Evolutionary conservation across 1,140 invertebrate species (phyloP), one percentile per base, ranked within the genome.

Genomic region (Odontomachus brunneus): DNA sequence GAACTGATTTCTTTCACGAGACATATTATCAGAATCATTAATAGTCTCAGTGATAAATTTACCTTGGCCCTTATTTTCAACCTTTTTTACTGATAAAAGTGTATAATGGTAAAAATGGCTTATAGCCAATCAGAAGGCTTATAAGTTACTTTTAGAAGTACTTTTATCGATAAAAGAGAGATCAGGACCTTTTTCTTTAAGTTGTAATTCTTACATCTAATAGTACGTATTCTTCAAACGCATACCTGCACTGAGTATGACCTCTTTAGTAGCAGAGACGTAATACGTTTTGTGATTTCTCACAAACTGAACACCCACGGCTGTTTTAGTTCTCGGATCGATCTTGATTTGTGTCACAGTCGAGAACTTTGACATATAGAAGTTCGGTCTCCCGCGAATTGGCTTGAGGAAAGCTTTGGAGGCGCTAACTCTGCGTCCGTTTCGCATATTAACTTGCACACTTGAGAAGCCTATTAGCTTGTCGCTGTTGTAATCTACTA

Each of bases 351-450:
- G 96, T 0, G 95, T 97, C 0, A 96, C 95, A 24, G 95, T 95
- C 0, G 96, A 96, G 55, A 95, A 94, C 65, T 96, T 96, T 0
- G 96, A 95, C 0, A 98, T 94, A 84, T 96, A 95, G 1, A 98
- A 94, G 90, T 98, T 98, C 29, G 75, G 75, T 60, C 97, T 94
- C 33, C 95, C 89, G 12, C 94, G 92, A 5, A 96, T 92, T 0
- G 96, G 96, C 83, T 95, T 95, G 29, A 97, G 90, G 90, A 96
- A 97, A 0, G 96, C 96, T 92, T 96, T 96, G 0, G 94, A 95
- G 9, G 96, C 95, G 86, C 97, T 97, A 67, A 97, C 97, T 83
- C 97, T 92, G 66, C 95, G 91, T 0, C 97, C 97, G 44, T 96
- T 94, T 11, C 95, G 92, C 84, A 97, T 94, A 12, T 96, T 97